A percentile compares a stretch with the other conserved stretches of the same genome.
Evolutionary conservation across 1,140 invertebrate species (phyloP).

Genomic region (Dinothrombium tinctorium): DNA sequence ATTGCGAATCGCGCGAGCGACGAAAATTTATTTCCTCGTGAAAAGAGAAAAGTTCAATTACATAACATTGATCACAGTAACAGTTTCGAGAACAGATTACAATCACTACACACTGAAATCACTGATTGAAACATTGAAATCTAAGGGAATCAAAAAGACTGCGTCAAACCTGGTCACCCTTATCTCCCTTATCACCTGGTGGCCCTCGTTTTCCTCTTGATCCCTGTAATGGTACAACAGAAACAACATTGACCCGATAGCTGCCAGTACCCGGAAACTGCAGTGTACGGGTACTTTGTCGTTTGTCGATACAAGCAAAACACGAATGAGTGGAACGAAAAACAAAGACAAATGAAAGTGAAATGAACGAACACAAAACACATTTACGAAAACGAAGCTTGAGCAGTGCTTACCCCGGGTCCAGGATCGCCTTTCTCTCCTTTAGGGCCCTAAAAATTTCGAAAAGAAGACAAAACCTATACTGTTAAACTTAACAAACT

Average conservation of each 20-base stretch:
- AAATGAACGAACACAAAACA: too few species aligned
- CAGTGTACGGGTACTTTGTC: too few species aligned
- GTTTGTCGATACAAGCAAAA: too few species aligned
- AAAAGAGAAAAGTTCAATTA: not conserved
- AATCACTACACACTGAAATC: too few species aligned
- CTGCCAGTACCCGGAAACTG: too few species aligned
- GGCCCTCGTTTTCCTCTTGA: slow-evolving; percentile 64
- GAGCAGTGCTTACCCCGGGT: slow-evolving; percentile 8
- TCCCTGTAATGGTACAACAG: too few species aligned
- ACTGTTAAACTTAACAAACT: not conserved
- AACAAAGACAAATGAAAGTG: too few species aligned
- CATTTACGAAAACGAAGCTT: too few species aligned
- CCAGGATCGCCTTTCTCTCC: slow-evolving; percentile 13
- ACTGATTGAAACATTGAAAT: not conserved
- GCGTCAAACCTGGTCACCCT: slow-evolving; percentile 48
- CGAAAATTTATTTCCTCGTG: too few species aligned
- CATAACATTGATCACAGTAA: not conserved
- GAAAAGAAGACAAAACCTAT: not conserved
- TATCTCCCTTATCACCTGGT: slow-evolving; percentile 67
- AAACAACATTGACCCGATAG: too few species aligned
- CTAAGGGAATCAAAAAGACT: slow-evolving; percentile 1
- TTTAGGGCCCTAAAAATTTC: slow-evolving; percentile 10
- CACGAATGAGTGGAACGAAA: too few species aligned
- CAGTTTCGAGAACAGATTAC: not conserved
- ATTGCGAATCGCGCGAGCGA: not conserved